These are phyloP conservation scores for Nezara viridula DNA, from an alignment of 2,888 invertebrate genomes.

Conservation along the genomic window DNA sequence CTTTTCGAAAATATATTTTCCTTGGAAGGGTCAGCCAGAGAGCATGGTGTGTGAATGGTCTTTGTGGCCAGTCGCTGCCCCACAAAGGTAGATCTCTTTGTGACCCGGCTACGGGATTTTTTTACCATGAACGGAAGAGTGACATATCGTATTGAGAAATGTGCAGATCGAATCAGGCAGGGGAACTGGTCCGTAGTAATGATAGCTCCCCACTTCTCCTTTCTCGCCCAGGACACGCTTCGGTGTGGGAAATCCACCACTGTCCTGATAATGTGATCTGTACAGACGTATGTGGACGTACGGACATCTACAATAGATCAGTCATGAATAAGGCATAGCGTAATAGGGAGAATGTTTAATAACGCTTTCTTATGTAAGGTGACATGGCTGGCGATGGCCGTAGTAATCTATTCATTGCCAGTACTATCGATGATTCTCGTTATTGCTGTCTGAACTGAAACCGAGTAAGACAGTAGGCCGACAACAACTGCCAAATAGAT, in stretches of 20 bases:
- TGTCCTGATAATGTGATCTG: not conserved
- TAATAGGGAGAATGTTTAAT: conserved; percentile 30
- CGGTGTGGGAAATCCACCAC: not conserved
- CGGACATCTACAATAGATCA: not conserved
- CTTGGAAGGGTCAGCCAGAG: not conserved
- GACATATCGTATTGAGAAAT: conserved; percentile 43
- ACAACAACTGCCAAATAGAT: too few species aligned
- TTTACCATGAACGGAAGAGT: conserved; percentile 17
- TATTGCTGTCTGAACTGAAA: not conserved
- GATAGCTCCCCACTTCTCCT: conserved; percentile 20
- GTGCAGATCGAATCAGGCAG: not conserved
- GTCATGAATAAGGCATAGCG: conserved; percentile 23
- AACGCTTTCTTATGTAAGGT: not conserved
- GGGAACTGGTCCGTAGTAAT: conserved; percentile 2
- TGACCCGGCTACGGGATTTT: conserved; percentile 20
- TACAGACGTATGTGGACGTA: conserved; percentile 21
- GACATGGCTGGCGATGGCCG: not conserved
- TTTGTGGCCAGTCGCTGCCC: not conserved
- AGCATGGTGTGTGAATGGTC: not conserved
- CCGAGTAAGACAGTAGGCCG: not conserved
- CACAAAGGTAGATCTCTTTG: conserved; percentile 25
- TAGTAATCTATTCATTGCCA: not conserved
- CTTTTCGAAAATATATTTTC: conserved; percentile 10
- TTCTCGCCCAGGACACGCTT: conserved; percentile 37
- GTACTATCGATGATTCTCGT: not conserved